Percentiles rank a stretch among this genome's conserved stretches.
These are phyloP conservation scores for Xiphophorus birchmanni DNA, from an alignment of 2,797 vertebrate genomes.

Conservation along the genomic window DNA sequence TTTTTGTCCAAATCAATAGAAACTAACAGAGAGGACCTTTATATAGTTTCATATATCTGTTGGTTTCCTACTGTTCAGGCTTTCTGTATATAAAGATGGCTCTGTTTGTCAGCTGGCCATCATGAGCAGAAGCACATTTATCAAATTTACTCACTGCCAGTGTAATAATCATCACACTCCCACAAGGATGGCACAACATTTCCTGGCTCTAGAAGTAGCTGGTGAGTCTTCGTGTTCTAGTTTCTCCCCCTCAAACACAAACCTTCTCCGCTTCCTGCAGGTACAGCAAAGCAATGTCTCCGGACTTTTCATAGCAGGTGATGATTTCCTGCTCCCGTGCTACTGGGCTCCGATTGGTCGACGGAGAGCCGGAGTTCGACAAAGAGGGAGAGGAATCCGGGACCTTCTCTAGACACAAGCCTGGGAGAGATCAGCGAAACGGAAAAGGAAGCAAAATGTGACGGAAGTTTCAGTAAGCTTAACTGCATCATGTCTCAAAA, in stretches of 20 bases:
- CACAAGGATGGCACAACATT: slow-evolving; percentile 20
- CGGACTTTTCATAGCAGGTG: slow-evolving; percentile 97
- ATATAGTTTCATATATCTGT: neutral
- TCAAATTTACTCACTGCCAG: slow-evolving; percentile 21
- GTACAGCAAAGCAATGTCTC: slow-evolving; percentile 96
- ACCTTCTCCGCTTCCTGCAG: slow-evolving; percentile 98
- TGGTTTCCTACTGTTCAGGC: slow-evolving; percentile 13
- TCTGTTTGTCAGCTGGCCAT: slow-evolving; percentile 44
- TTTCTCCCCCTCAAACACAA: slow-evolving; percentile 14
- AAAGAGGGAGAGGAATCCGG: slow-evolving; percentile 63
- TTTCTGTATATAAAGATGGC: slow-evolving; percentile 30
- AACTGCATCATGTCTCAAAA: slow-evolving; percentile 10
- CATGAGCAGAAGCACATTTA: slow-evolving; percentile 24
- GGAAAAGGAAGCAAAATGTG: neutral
- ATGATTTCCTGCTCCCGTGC: slow-evolving; percentile 93
- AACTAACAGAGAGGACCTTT: neutral
- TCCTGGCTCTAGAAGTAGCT: slow-evolving; percentile 21
- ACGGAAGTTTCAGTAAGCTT: neutral
- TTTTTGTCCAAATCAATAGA: neutral
- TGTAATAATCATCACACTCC: slow-evolving; percentile 43
- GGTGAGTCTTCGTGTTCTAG: neutral
- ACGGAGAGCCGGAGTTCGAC: slow-evolving; percentile 86
- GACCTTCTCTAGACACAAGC: slow-evolving; percentile 76
- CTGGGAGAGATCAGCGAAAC: slow-evolving; percentile 41
- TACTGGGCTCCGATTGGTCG: slow-evolving; percentile 77